Base-by-base conservation (phyloP, 2,888 invertebrate genomes). In the Adela reaumurella region DNA sequence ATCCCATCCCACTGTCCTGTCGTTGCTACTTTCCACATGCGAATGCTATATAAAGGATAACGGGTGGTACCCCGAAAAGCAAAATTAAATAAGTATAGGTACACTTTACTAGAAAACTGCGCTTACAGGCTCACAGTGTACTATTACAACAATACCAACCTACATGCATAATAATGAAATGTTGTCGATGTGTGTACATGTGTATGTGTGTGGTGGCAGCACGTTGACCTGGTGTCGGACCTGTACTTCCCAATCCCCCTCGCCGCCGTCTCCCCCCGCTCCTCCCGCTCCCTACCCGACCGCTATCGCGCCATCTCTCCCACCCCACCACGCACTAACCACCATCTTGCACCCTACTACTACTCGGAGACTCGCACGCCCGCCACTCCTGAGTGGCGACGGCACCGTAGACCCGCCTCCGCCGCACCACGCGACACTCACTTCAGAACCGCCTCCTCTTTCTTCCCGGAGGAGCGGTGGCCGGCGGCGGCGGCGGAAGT, bases 141-240 rank as follows among this genome's bases (percentile, higher is more conserved):
- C n/a, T n/a, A n/a, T n/a, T n/a, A n/a, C n/a, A n/a, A n/a, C n/a
- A n/a, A n/a, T n/a, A n/a, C n/a, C n/a, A n/a, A n/a, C n/a, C n/a
- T n/a, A n/a, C n/a, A n/a, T n/a, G n/a, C n/a, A n/a, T n/a, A n/a
- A n/a, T n/a, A n/a, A n/a, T n/a, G n/a, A n/a, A n/a, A n/a, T n/a
- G n/a, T n/a, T n/a, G n/a, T n/a, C n/a, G n/a, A n/a, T n/a, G 64
- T 61, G 64, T 65, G 18, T 55, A 17, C 65, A 24, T 70, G 62
- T 76, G 76, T 76, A 70, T 76, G 66, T 78, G 74, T 70, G 71
- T 70, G 70, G 71, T 78, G 10, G 76, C 82, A 86, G 87, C 87
- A 84, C 74, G 81, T 84, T 81, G 87, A 87, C 81, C 83, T 87
- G 82, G 85, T 86, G 81, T 86, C 88, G 81, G 87, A 88, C 74